Evolutionary conservation across 2,888 invertebrate species (phyloP).

Genomic region (Hirtodrosophila trivittata): DNA sequence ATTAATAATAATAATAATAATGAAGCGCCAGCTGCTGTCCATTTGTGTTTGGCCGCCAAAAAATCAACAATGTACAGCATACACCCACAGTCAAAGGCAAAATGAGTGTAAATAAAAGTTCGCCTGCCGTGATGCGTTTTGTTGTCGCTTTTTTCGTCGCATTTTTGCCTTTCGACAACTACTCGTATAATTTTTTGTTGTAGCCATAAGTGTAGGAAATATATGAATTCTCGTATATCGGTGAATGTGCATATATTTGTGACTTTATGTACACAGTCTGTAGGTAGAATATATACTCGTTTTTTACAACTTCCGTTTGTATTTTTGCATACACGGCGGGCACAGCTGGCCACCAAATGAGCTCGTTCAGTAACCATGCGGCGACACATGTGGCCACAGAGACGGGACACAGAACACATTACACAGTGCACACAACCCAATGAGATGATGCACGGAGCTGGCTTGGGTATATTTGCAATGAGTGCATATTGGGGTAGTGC

Average conservation of each 20-base stretch:
- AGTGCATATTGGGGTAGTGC: no score
- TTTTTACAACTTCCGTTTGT: slow-evolving; percentile 65
- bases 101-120: slow-evolving; percentile 64
- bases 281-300: slow-evolving; percentile 52
- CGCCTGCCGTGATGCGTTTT: slow-evolving; percentile 47
- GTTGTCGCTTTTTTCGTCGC: slow-evolving; percentile 35
- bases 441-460: slow-evolving; percentile 7
- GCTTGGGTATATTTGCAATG: no score
- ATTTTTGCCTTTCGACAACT: slow-evolving; percentile 41
- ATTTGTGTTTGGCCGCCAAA: slow-evolving; percentile 70
- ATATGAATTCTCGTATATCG: slow-evolving; percentile 7
- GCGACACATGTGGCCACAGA: slow-evolving; percentile 75
- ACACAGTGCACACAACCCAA: background rate
- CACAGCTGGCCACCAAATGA: slow-evolving; percentile 66
- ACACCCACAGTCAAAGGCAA: no score
- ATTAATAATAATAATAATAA: slow-evolving; percentile 51
- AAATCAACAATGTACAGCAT: slow-evolving; percentile 69
- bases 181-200: no score
- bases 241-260: slow-evolving; percentile 4
- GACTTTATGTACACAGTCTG: slow-evolving; percentile 22
- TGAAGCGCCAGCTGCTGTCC: slow-evolving; percentile 63
- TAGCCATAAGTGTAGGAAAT: no score
- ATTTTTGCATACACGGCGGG: slow-evolving; percentile 52
- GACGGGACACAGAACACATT: slow-evolving; percentile 40
- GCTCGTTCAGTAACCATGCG: slow-evolving; percentile 65